Percentiles rank a stretch among this genome's conserved stretches.
These are phyloP conservation scores for Tachina lurida DNA, from an alignment of 2,888 invertebrate species.

Conservation along the genomic window DNA sequence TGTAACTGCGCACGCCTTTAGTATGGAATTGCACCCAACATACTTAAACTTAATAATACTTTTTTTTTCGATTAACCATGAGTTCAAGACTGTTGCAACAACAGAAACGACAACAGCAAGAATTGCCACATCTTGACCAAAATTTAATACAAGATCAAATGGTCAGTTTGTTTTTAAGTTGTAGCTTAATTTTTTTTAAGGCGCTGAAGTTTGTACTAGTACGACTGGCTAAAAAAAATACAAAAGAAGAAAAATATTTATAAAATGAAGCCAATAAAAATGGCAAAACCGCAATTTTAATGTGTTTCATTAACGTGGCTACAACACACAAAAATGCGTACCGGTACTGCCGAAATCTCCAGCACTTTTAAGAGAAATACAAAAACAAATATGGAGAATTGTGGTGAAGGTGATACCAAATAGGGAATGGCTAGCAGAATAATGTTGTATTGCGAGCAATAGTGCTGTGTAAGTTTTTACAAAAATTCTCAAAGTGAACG, in stretches of 20 bases:
- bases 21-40: background rate
- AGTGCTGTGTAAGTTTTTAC: too few relatives aligned
- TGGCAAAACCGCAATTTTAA: constrained; percentile 70
- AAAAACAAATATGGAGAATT: too few relatives aligned
- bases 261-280: constrained; percentile 61
- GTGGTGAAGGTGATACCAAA: too few relatives aligned
- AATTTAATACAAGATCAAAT: constrained; percentile 60
- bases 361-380: background rate
- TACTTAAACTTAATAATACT: constrained; percentile 44
- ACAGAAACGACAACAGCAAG: background rate
- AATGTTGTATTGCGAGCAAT: too few relatives aligned
- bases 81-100: constrained; percentile 31
- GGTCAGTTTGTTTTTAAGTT: constrained; percentile 39
- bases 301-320: constrained; percentile 67
- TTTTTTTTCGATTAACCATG: constrained; percentile 46
- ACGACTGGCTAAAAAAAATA: background rate
- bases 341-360: constrained; percentile 1
- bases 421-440: too few relatives aligned
- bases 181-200: constrained; percentile 3
- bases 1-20: too few relatives aligned
- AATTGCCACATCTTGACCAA: constrained; percentile 24
- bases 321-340: constrained; percentile 48
- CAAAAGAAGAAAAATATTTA: constrained; percentile 16
- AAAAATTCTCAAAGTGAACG: too few relatives aligned
- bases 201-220: too few relatives aligned